Evolutionary conservation across 35 echinoderm and acorn worm species (phyloP), one percentile per base, ranked within the genome.

Genomic region (Acanthaster planci): DNA sequence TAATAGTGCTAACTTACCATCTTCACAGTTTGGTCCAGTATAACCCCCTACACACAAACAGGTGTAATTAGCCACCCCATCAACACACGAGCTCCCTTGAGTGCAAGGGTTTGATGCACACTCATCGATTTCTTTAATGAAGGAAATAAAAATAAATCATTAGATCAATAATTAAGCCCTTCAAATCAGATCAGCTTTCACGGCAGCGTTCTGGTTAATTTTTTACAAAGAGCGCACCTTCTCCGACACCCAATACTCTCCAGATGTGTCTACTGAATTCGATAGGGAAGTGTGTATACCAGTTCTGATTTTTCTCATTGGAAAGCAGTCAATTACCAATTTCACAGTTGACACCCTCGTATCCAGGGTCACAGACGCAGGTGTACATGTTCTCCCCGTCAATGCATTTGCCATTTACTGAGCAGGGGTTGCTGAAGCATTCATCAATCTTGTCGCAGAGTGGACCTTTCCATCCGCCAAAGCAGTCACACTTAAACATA

Each of bases 331-430:
- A n/a, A n/a, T n/a, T n/a, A 97, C 94, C 90, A 38, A 78, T 90
- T 79, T 97, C 87, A 60, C 94, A 97, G 40, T 60, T 76, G 35
- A 72, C 50, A 10, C 94, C 94, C 18, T 86, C 83, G 39, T 40
- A 93, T 3, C 94, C 94, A 60, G 83, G 42, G 14, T 58, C 31
- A 64, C 94, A 97, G 1, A 78, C 40, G 75, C 94, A 97, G 50
- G 39, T 37, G 51, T 83, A 97, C 17, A 54, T 80, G 78, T 82
- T 55, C 0, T 80, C 52, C 22, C 67, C 52, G 55, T 97, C 95
- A 1, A 35, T 77, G 77, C 95, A 97, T 42, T 80, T 88, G 36
- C 83, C 95, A 55, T 88, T 93, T 3, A 85, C 92, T 0, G 18
- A 39, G 44, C 92, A 94, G 1, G 92, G 87, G 17, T 83, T 22